A percentile compares a stretch with the other conserved stretches of the same genome.
Evolutionary conservation across 35 echinoderm and acorn worm species (phyloP).

Genomic region (Amphiura filiformis): DNA sequence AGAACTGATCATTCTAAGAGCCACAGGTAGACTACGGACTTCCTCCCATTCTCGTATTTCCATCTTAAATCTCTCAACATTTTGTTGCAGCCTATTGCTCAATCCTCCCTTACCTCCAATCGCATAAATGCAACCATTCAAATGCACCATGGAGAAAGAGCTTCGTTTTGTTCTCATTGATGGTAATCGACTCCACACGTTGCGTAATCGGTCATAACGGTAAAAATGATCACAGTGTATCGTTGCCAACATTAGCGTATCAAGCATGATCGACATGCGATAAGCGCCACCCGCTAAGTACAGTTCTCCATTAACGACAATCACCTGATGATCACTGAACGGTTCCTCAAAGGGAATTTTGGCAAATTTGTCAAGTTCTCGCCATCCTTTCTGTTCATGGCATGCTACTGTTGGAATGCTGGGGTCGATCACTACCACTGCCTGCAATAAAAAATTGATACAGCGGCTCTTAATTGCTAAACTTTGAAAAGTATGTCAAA

Average conservation of each 20-base stretch:
- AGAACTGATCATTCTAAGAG: background rate
- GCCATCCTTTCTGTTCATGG: background rate
- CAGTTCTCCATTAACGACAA: background rate
- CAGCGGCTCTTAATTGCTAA: no score
- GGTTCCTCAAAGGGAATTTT: background rate
- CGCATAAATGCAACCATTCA: background rate
- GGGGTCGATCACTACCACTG: background rate
- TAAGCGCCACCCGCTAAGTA: background rate
- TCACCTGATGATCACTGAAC: background rate
- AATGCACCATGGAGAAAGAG: background rate
- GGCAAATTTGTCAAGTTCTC: background rate
- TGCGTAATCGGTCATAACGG: background rate
- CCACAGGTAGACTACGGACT: background rate
- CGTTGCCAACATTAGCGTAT: background rate
- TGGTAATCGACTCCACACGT: background rate
- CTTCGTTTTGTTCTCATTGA: background rate
- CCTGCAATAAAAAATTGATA: background rate
- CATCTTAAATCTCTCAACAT: background rate
- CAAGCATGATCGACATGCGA: background rate
- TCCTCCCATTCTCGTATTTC: background rate
- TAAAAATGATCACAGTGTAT: background rate
- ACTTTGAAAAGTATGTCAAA: no score
- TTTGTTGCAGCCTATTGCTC: background rate
- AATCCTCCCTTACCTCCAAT: background rate
- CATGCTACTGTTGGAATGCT: background rate